phyloP scores from a whole-genome alignment of 2,888 invertebrate species.

The Epistrophella euchroma region DNA sequence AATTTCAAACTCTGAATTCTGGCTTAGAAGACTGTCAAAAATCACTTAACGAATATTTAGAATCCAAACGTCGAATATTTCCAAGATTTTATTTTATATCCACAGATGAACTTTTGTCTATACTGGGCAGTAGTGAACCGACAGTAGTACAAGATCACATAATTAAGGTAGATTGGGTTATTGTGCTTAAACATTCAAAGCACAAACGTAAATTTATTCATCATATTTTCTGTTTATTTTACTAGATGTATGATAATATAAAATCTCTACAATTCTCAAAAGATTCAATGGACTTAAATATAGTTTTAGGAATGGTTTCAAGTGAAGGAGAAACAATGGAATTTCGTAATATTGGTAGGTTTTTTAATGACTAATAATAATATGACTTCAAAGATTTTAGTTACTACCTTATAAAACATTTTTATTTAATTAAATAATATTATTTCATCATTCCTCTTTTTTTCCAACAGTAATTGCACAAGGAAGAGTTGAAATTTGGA shows the following conservation, averaged over 20 bases:
- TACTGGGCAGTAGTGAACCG: conserved; percentile 94
- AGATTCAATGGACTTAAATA: conserved; percentile 87
- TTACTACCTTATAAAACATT: too few species aligned
- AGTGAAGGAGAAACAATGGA: conserved; percentile 95
- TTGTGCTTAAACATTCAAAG: background rate
- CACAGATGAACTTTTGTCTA: conserved; percentile 94
- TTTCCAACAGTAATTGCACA: conserved; percentile 87
- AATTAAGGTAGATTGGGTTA: conserved; percentile 88
- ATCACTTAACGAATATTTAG: conserved; percentile 94
- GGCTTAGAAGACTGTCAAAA: conserved; percentile 96
- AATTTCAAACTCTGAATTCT: conserved; percentile 89
- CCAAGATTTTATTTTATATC: conserved; percentile 97
- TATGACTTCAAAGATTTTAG: too few species aligned
- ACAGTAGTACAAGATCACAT: conserved; percentile 95
- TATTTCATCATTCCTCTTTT: conserved; percentile 82
- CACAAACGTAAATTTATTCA: background rate
- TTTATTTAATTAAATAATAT: too few species aligned
- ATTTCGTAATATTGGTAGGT: conserved; percentile 86
- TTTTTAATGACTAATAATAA: background rate
- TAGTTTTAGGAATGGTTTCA: conserved; percentile 93
- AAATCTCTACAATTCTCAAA: conserved; percentile 89
- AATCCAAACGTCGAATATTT: conserved; percentile 93
- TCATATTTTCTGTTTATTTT: conserved; percentile 20
- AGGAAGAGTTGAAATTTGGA: conserved; percentile 96
- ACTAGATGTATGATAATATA: conserved; percentile 96